These are phyloP conservation scores for Aldabrachelys gigantea DNA, from an alignment of 2,113 vertebrate species.

Conservation along the genomic window DNA sequence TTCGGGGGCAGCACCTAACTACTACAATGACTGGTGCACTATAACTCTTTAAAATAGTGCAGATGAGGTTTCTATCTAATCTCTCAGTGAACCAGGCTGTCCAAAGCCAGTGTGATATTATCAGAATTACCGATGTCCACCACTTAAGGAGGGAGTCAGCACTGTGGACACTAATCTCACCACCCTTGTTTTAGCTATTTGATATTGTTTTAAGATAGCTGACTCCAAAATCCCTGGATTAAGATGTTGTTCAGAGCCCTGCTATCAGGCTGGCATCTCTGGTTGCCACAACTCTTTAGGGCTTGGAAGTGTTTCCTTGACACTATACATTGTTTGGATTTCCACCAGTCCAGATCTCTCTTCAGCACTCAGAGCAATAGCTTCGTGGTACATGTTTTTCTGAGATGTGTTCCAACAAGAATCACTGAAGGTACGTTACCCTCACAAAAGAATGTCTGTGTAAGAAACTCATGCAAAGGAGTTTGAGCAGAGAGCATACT, in stretches of 20 bases:
- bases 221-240: background rate
- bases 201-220: rapidly evolving
- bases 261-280: background rate
- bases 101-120: background rate
- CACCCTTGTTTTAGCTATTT: background rate
- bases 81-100: background rate
- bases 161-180: rapidly evolving
- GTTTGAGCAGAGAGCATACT: background rate
- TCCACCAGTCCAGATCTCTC: background rate
- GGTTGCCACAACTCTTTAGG: rapidly evolving
- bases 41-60: background rate
- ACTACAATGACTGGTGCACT: background rate
- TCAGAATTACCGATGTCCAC: background rate
- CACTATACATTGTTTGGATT: background rate
- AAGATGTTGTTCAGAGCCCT: rapidly evolving
- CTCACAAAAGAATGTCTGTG: background rate
- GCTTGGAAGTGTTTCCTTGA: background rate
- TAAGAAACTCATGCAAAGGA: background rate
- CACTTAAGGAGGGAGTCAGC: background rate
- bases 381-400: background rate
- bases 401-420: background rate
- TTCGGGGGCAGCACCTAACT: background rate
- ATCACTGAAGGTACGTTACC: rapidly evolving
- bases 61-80: background rate
- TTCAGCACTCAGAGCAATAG: background rate